Evolutionary conservation across 2,888 invertebrate species (phyloP).

Genomic region (Eristalis tenax): DNA sequence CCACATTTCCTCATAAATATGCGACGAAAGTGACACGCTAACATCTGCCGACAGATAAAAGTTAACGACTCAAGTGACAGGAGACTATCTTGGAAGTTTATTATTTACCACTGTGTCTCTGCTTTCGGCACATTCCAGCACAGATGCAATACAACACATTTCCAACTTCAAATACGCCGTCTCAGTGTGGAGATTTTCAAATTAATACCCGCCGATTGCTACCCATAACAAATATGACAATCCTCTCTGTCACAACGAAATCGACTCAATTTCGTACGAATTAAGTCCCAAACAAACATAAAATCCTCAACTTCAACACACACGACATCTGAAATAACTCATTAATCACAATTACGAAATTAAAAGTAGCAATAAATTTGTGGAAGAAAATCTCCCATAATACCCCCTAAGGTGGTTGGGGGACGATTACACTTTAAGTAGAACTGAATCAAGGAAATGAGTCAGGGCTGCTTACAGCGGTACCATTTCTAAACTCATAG

Average conservation of each 20-base stretch:
- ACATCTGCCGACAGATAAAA: constrained; percentile 45
- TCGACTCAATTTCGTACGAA: constrained; percentile 38
- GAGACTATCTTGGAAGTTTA: constrained; percentile 22
- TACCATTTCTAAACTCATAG: constrained; percentile 14
- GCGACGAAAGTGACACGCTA: constrained; percentile 25
- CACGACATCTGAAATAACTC: constrained; percentile 74
- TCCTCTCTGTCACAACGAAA: constrained; percentile 49
- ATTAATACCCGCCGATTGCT: constrained; percentile 31
- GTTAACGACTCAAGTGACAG: constrained; percentile 30
- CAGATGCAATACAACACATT: constrained; percentile 22
- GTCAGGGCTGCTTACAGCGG: constrained; percentile 45
- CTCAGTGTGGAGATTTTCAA: constrained; percentile 20
- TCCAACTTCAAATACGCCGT: constrained; percentile 27
- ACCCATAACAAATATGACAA: constrained; percentile 56
- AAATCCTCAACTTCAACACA: constrained; percentile 38
- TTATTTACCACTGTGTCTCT: constrained; percentile 7
- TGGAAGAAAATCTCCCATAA: constrained; percentile 76
- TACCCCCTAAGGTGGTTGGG: constrained; percentile 20
- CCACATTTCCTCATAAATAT: constrained; percentile 18
- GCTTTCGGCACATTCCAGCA: constrained; percentile 25
- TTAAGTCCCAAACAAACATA: constrained; percentile 25
- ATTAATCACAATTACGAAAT: constrained; percentile 81
- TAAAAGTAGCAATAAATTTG: constrained; percentile 78
- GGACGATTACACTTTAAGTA: constrained; percentile 40
- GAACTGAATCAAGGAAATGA: constrained; percentile 32